Base-by-base conservation (phyloP, 2,113 vertebrate species). In the Monarcha castaneiventris region DNA sequence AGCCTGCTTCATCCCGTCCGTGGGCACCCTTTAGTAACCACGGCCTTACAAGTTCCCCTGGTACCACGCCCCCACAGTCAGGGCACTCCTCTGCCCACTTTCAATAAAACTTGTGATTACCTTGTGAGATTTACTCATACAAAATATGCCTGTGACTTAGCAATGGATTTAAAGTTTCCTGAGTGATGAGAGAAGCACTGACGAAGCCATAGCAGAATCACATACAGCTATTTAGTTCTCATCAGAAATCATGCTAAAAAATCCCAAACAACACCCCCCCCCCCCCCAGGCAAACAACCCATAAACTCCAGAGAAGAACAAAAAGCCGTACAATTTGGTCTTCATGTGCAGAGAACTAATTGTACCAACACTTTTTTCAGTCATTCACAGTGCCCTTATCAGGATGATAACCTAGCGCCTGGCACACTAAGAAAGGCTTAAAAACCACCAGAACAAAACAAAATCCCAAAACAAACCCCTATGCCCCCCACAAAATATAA, bases 1-100 rank as follows among this genome's bases (percentile, higher is more conserved):
- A 91, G 55, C 56, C 37, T 5, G 5, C 49, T 84, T 30, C 59
- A 80, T 43, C 51, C 39, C 51, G 17, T 26, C 26, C 55, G 43
- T 0, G 0, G 43, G 83, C 26, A 85, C 39, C 37, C 55, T 62
- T 83, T 15, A 75, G 44, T 20, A 61, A 75, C 23, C 39, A 73
- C 56, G 15, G n/a, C 37, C 12, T 54, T 49, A 32, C 3, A 35
- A 44, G 35, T 5, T 85, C n/a, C 22, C 17, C 6, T 27, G 20
- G 16, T 19, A 56, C 3, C n/a, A 30, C 0, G 0, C 27, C 14
- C 15, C 23, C 13, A 46, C 12, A 51, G 32, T 0, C 0, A 19
- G 3, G 22, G 12, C 6, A 43, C 35, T 55, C 48, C 72, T 81
- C 16, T 30, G 58, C 14, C 19, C 0, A 0, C 39, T 75, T 75